Evolutionary conservation across 2,797 vertebrate genomes (phyloP).

Genomic region (Masticophis lateralis): DNA sequence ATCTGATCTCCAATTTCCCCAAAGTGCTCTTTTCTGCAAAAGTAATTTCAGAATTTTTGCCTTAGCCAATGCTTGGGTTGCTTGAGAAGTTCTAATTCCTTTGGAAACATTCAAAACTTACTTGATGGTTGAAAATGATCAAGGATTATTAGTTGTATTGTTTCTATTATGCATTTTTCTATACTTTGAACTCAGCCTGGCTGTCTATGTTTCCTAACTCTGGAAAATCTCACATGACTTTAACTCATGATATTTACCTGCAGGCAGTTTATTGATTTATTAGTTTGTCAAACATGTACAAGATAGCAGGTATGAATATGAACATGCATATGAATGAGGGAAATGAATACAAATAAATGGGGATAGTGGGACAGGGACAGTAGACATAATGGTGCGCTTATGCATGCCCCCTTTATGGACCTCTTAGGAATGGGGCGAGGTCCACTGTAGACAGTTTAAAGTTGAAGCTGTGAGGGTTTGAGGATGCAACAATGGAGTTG

Average conservation of each 20-base stretch:
- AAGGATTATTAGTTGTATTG: neutral
- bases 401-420: too few relatives aligned
- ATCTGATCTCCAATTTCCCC: neutral
- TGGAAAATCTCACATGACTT: neutral
- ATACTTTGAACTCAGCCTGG: neutral
- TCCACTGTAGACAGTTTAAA: too few relatives aligned
- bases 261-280: neutral
- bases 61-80: neutral
- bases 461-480: too few relatives aligned
- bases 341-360: too few relatives aligned
- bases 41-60: neutral
- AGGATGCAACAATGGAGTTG: too few relatives aligned
- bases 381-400: too few relatives aligned
- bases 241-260: neutral
- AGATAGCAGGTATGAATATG: too few relatives aligned
- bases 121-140: neutral
- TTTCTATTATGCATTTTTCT: neutral
- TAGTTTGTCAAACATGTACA: too few relatives aligned
- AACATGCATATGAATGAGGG: too few relatives aligned
- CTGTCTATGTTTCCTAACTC: neutral
- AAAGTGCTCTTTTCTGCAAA: neutral
- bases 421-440: too few relatives aligned
- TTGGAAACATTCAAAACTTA: neutral
- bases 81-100: neutral
- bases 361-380: too few relatives aligned